Evolutionary conservation across 2,797 vertebrate species (phyloP).

Genomic region (Enteromius afrohamiltoni): DNA sequence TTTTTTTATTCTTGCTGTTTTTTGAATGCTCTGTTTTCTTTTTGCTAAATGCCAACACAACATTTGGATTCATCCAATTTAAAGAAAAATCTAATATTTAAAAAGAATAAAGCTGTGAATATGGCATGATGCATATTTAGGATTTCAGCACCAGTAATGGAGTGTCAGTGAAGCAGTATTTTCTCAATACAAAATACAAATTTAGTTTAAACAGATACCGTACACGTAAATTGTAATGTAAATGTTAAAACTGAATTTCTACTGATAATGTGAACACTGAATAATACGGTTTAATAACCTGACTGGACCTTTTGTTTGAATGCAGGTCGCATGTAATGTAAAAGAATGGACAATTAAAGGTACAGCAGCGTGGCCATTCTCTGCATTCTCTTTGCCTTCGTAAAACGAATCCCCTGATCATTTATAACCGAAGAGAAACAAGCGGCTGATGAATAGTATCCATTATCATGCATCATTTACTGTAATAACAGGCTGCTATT

Average conservation of each 20-base stretch:
- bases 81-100: not conserved
- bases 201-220: not conserved
- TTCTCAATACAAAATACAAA: not conserved
- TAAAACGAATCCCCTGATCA: conserved; percentile 30
- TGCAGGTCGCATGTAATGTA: conserved; percentile 17
- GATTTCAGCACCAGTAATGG: not conserved
- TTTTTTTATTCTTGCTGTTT: not conserved
- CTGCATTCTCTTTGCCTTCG: conserved; percentile 14
- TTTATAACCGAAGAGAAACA: conserved; percentile 53
- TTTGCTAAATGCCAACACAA: not conserved
- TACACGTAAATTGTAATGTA: not conserved
- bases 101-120: not conserved
- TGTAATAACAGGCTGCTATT: conserved; percentile 57
- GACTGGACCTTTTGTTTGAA: conserved; percentile 6
- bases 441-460: conserved; percentile 45
- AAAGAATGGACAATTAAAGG: conserved; percentile 44
- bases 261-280: not conserved
- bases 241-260: not conserved
- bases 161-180: not conserved
- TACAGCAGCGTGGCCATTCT: conserved; percentile 9
- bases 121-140: not conserved
- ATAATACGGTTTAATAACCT: conserved; percentile 12
- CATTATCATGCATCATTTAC: conserved; percentile 56
- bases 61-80: not conserved
- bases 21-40: not conserved